phyloP scores from a whole-genome alignment of 2,888 invertebrate species.

The Ommatoiulus sabulosus region DNA sequence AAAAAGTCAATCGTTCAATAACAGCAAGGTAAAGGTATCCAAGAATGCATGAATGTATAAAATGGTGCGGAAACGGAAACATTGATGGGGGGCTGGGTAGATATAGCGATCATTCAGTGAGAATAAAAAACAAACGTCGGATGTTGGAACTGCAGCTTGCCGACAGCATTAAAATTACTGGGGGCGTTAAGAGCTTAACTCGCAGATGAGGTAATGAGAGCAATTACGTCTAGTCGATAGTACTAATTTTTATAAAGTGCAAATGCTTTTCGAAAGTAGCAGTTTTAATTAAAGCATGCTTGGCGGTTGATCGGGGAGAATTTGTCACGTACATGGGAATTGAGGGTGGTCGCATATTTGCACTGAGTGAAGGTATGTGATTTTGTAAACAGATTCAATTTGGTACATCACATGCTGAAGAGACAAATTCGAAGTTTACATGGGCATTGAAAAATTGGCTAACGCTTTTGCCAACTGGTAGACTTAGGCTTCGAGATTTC shows the following conservation, averaged over 20 bases:
- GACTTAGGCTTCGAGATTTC: not conserved
- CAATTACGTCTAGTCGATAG: not conserved
- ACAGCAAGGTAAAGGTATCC: not conserved
- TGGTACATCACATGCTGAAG: not conserved
- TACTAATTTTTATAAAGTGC: not conserved
- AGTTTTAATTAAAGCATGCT: not conserved
- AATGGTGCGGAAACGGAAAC: not conserved
- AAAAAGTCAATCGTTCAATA: not conserved
- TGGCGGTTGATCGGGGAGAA: not conserved
- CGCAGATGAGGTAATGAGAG: not conserved
- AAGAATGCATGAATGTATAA: constrained; percentile 6
- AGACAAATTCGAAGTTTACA: constrained; percentile 49
- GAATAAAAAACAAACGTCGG: not conserved
- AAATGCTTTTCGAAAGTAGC: not conserved
- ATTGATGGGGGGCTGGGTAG: not conserved
- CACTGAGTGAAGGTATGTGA: not conserved
- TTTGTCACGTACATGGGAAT: not conserved
- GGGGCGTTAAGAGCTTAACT: not conserved
- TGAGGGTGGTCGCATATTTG: not conserved
- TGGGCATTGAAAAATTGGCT: constrained; percentile 32
- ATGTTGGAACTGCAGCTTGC: not conserved
- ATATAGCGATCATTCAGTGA: not conserved
- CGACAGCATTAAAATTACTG: not conserved
- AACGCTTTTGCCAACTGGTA: not conserved
- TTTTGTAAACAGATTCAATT: not conserved